A percentile compares a stretch with the other conserved stretches of the same genome.
Conservation (phyloP, 1,140 invertebrate species). For the Reticulitermes speratus region DNA sequence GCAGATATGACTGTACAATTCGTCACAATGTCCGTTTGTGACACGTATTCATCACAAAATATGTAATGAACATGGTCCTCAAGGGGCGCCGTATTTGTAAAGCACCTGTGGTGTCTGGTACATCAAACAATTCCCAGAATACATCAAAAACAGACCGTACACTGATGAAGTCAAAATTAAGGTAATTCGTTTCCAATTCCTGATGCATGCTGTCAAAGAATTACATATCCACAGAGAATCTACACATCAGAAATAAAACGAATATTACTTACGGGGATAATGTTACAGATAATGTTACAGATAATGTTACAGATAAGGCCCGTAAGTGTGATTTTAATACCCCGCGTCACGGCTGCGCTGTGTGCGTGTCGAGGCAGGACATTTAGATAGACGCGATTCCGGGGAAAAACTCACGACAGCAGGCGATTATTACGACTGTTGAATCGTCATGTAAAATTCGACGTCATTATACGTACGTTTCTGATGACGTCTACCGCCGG, state of each 20-base stretch:
- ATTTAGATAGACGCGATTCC: background rate
- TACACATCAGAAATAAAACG: background rate
- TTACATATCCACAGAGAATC: too few relatives aligned
- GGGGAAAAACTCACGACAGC: background rate
- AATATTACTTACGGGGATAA: background rate
- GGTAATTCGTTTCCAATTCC: too few relatives aligned
- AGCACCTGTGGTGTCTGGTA: too few relatives aligned
- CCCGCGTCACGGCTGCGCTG: background rate
- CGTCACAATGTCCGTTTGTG: too few relatives aligned
- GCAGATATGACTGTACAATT: too few relatives aligned
- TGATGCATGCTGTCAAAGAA: too few relatives aligned
- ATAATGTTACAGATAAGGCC: background rate
- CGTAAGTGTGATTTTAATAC: background rate
- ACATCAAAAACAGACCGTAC: too few relatives aligned
- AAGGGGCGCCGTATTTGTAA: too few relatives aligned
- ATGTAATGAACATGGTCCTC: too few relatives aligned
- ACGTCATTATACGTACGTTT: background rate
- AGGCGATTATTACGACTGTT: background rate
- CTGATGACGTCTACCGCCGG: background rate
- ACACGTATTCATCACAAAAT: too few relatives aligned
- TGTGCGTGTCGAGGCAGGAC: background rate
- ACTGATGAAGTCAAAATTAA: too few relatives aligned
- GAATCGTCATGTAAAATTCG: background rate
- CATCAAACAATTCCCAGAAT: too few relatives aligned
- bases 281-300: constrained; percentile 2